phyloP scores from a whole-genome alignment of 2,113 vertebrate genomes.

The Festucalex cinctus region DNA sequence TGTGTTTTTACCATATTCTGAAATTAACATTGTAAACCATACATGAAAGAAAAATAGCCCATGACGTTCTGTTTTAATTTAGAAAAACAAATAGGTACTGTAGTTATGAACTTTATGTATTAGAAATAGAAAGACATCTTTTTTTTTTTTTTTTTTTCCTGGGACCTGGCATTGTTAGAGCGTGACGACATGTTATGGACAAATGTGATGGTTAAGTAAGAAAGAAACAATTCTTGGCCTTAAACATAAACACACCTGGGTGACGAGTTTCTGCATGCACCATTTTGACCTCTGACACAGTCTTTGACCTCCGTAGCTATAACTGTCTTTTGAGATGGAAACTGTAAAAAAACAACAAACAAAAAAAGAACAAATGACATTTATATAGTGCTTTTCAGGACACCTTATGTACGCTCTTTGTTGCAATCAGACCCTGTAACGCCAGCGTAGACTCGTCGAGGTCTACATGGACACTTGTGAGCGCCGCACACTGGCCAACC shows the following conservation, averaged over 20 bases:
- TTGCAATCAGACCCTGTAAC: conserved; percentile 57
- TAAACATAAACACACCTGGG: conserved; percentile 33
- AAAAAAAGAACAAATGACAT: conserved; percentile 1
- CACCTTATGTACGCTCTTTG: conserved; percentile 38
- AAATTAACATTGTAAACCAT: conserved; percentile 31
- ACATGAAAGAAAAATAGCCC: not conserved
- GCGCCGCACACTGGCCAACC: conserved; percentile 32
- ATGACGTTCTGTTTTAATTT: not conserved
- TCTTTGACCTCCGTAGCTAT: conserved; percentile 37
- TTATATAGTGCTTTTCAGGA: conserved; percentile 11
- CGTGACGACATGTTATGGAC: conserved; percentile 43
- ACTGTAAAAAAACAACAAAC: conserved; percentile 22
- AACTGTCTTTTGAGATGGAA: conserved; percentile 48
- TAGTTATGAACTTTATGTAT: conserved; percentile 6
- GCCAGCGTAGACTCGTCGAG: conserved; percentile 34
- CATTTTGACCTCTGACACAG: conserved; percentile 42
- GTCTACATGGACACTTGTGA: conserved; percentile 30
- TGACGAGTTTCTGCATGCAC: conserved; percentile 41
- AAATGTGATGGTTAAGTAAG: conserved; percentile 32
- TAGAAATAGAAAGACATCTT: conserved; percentile 60
- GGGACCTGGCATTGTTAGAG: conserved; percentile 30
- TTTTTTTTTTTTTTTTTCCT: conserved; percentile 47
- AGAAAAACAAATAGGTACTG: not conserved
- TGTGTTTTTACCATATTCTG: conserved; percentile 4
- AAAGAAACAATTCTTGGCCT: conserved; percentile 25